Evolutionary conservation across 2,797 vertebrate species (phyloP).

Genomic region (Pantherophis vulpinus): DNA sequence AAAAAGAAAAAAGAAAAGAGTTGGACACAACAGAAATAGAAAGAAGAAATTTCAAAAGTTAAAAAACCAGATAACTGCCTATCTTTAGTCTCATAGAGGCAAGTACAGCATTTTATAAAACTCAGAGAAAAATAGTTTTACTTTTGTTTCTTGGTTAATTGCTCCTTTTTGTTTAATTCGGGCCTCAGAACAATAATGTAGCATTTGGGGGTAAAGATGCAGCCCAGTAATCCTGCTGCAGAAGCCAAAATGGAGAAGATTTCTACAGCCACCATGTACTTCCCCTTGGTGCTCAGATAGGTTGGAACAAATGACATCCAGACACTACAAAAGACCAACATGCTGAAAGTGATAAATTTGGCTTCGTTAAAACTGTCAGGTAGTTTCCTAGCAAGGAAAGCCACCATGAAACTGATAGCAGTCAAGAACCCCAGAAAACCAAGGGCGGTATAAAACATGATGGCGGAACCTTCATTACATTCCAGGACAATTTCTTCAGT

Average conservation of each 20-base stretch:
- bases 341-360: not conserved
- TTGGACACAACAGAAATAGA: not conserved
- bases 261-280: not conserved
- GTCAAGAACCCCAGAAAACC: not conserved
- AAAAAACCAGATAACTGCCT: too few species aligned
- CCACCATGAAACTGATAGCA: not conserved
- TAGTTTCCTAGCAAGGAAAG: not conserved
- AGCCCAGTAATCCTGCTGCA: not conserved
- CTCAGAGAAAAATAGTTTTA: not conserved
- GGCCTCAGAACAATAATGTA: not conserved
- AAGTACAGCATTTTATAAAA: not conserved
- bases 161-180: not conserved
- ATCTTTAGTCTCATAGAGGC: not conserved
- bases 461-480: not conserved
- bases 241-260: not conserved
- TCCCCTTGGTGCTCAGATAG: not conserved
- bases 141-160: not conserved
- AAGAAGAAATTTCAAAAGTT: too few species aligned
- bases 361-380: not conserved
- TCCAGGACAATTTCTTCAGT: not conserved
- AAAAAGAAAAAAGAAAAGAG: too few species aligned
- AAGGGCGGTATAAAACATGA: not conserved
- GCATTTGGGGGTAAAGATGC: not conserved
- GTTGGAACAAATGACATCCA: not conserved
- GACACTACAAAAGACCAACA: not conserved